Conservation (phyloP, 2,797 vertebrate species). For the Moxostoma hubbsi region DNA sequence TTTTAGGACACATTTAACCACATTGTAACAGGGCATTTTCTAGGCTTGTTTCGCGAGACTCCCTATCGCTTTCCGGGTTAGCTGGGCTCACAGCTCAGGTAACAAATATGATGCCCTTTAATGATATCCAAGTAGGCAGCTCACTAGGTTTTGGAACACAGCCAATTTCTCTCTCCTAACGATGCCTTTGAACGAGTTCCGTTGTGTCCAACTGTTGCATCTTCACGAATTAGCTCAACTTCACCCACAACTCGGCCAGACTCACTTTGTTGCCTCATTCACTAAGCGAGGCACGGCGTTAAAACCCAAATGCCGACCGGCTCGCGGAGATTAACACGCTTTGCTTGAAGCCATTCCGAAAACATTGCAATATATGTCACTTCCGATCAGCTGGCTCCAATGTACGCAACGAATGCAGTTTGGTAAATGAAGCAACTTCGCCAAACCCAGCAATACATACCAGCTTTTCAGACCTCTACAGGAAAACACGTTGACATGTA, state of each 20-base stretch:
- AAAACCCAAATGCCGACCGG: not conserved
- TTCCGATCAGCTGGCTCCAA: too few relatives aligned
- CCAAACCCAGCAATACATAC: conserved; percentile 70
- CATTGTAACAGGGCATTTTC: too few relatives aligned
- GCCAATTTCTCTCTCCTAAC: not conserved
- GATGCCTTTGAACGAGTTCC: conserved; percentile 38
- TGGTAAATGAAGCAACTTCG: conserved; percentile 1
- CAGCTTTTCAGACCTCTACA: conserved; percentile 76
- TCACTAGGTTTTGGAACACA: not conserved
- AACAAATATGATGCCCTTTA: not conserved
- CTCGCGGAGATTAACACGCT: not conserved
- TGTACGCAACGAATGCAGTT: too few relatives aligned
- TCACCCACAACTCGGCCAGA: conserved; percentile 27
- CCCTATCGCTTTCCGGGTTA: too few relatives aligned
- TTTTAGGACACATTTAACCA: too few relatives aligned
- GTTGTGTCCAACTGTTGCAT: conserved; percentile 73
- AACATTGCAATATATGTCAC: too few relatives aligned
- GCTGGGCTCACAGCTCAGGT: too few relatives aligned
- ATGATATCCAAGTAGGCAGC: not conserved
- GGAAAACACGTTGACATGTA: conserved; percentile 77
- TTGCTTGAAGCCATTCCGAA: too few relatives aligned
- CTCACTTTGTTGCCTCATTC: not conserved
- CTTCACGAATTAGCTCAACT: conserved; percentile 66
- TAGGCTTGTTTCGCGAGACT: too few relatives aligned
- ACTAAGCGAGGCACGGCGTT: not conserved